A percentile compares a stretch with the other conserved stretches of the same genome.
Evolutionary conservation across 1,140 invertebrate genomes (phyloP).

Genomic region (Dreissena polymorpha): DNA sequence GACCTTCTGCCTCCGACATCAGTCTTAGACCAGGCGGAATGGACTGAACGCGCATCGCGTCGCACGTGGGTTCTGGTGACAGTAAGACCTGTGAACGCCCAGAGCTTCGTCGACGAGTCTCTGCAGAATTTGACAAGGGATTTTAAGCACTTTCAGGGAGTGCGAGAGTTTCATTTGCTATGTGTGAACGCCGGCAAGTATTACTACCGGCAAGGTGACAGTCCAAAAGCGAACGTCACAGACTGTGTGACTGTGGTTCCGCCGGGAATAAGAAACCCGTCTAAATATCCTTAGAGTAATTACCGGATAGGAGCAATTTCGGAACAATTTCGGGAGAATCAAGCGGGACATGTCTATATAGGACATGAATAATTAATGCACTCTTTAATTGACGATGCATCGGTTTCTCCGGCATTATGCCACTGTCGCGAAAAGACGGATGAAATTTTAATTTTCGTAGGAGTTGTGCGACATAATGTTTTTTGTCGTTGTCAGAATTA

Average conservation of each 20-base stretch:
- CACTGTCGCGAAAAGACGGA: not conserved
- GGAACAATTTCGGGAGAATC: conserved; percentile 26
- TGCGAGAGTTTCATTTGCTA: conserved; percentile 50
- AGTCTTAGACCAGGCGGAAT: no score
- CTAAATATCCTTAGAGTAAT: conserved; percentile 38
- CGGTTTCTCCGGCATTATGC: not conserved
- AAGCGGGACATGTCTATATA: conserved; percentile 35
- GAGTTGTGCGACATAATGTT: no score
- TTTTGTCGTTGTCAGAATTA: no score
- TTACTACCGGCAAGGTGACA: conserved; percentile 48
- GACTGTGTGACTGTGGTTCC: conserved; percentile 28
- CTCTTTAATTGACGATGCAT: conserved; percentile 54
- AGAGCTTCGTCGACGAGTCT: no score
- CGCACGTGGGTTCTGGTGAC: no score
- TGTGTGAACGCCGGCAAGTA: conserved; percentile 46
- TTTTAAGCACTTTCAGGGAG: conserved; percentile 26
- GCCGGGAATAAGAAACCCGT: conserved; percentile 35
- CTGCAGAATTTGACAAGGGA: not conserved
- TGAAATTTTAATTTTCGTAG: conserved; percentile 4
- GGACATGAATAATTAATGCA: conserved; percentile 44
- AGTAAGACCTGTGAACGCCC: no score
- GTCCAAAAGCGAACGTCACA: conserved; percentile 48
- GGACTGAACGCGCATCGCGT: no score
- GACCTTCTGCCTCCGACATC: no score
- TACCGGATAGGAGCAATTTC: conserved; percentile 24